Percentiles rank a stretch among this genome's conserved stretches.
Evolutionary conservation across 2,113 vertebrate species (phyloP).

Genomic region (Oreocharis arfaki): DNA sequence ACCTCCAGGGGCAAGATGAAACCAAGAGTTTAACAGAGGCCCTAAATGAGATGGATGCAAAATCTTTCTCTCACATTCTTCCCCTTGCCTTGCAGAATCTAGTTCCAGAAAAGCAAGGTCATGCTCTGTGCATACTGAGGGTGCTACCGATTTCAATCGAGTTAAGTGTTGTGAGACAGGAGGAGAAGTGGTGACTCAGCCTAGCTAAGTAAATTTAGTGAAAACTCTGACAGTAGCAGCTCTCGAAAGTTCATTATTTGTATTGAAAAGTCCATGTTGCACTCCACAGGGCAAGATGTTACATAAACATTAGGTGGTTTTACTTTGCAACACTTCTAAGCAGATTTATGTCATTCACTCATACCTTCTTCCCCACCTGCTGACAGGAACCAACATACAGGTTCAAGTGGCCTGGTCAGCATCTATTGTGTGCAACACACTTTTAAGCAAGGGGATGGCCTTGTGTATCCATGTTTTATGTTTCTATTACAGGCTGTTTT

Average conservation of each 20-base stretch:
- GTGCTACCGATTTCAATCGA: neutral
- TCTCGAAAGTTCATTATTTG: neutral
- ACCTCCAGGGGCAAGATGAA: neutral
- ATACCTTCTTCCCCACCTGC: neutral
- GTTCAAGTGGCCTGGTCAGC: neutral
- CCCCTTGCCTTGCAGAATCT: neutral
- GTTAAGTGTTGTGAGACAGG: neutral
- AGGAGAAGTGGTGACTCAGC: neutral
- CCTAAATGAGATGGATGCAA: neutral
- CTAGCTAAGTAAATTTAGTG: neutral
- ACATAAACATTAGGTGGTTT: fast-evolving
- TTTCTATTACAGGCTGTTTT: neutral
- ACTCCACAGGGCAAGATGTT: neutral
- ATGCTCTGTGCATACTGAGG: neutral
- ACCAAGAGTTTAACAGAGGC: neutral
- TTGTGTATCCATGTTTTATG: neutral
- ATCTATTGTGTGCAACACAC: neutral
- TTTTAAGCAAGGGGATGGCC: neutral
- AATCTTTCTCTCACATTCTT: neutral
- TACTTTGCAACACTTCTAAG: neutral
- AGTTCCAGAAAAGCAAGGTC: neutral
- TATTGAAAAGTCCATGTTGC: neutral
- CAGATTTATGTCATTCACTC: neutral
- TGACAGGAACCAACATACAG: neutral
- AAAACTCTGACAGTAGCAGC: neutral